These are phyloP conservation scores for Leptestheria dahalacensis DNA, from an alignment of 1,140 invertebrate genomes.

Conservation along the genomic window DNA sequence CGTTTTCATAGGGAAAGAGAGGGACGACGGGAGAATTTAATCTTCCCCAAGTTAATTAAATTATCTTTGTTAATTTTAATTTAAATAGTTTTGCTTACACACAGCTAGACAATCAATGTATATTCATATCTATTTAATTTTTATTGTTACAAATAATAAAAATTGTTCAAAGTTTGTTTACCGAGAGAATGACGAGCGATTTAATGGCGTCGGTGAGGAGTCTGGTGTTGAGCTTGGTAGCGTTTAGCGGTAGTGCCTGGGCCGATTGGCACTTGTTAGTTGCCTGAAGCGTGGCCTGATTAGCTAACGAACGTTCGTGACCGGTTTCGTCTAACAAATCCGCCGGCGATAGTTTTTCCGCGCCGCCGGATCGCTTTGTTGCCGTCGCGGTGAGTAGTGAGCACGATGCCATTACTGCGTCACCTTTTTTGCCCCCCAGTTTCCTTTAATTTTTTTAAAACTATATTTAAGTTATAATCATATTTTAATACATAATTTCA, in stretches of 20 bases:
- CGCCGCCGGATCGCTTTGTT: not conserved
- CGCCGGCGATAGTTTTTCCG: not conserved
- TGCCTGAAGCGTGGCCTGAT: not conserved
- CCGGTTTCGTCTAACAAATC: not conserved
- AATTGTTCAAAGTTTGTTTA: slow-evolving; percentile 16
- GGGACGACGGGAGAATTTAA: too few species aligned
- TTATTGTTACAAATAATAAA: too few species aligned
- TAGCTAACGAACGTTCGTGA: not conserved
- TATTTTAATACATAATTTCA: too few species aligned
- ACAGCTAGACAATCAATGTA: too few species aligned
- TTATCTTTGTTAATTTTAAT: too few species aligned
- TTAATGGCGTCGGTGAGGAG: slow-evolving; percentile 20
- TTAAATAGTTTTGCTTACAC: too few species aligned
- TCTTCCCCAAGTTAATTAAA: too few species aligned
- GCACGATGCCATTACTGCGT: not conserved
- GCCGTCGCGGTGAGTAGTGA: not conserved
- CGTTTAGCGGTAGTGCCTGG: not conserved
- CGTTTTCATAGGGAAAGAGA: too few species aligned
- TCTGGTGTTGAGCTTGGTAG: slow-evolving; percentile 17
- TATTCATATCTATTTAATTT: too few species aligned
- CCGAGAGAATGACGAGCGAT: slow-evolving; percentile 19
- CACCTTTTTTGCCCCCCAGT: not conserved
- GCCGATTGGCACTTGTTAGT: not conserved
- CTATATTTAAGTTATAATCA: too few species aligned
- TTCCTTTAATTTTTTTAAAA: too few species aligned